Conservation (phyloP, 2,113 vertebrate genomes). For the Trogon melanurus region DNA sequence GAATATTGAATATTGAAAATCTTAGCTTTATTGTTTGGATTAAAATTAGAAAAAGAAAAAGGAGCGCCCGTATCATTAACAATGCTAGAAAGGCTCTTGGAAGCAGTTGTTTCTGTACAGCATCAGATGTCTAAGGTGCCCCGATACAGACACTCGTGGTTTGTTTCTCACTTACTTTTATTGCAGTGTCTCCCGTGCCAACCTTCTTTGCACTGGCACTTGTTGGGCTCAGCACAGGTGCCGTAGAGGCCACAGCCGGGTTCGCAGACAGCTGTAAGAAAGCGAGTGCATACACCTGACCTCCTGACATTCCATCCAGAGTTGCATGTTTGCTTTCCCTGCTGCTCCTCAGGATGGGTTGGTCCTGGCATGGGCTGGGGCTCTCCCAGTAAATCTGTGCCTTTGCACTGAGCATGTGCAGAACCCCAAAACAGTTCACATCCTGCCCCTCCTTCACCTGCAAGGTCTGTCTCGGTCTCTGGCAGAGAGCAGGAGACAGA, state of each 20-base stretch:
- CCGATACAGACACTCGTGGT: fast-evolving
- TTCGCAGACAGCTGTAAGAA: constrained; percentile 84
- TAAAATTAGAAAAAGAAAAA: not conserved
- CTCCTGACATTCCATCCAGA: not conserved
- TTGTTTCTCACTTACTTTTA: constrained; percentile 83
- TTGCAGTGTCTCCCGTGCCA: constrained; percentile 89
- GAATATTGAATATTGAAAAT: not conserved
- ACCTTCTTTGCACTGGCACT: constrained; percentile 86
- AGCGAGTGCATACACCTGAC: not conserved
- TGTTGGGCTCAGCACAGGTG: constrained; percentile 85
- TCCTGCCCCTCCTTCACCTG: not conserved
- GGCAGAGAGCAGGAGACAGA: not conserved
- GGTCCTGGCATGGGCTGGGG: not conserved
- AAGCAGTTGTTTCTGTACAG: not conserved
- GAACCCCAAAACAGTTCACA: not conserved
- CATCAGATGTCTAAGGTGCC: not conserved
- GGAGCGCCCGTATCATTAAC: not conserved
- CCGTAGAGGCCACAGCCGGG: constrained; percentile 84
- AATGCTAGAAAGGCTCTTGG: not conserved
- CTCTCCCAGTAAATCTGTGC: not conserved
- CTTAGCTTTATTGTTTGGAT: not conserved
- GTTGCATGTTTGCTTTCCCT: not conserved
- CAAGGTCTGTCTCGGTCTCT: not conserved
- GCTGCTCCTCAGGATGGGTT: not conserved
- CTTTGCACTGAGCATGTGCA: not conserved